These are phyloP conservation scores for Ceyx margarethae DNA, from an alignment of 2,113 vertebrate genomes.

Conservation along the genomic window DNA sequence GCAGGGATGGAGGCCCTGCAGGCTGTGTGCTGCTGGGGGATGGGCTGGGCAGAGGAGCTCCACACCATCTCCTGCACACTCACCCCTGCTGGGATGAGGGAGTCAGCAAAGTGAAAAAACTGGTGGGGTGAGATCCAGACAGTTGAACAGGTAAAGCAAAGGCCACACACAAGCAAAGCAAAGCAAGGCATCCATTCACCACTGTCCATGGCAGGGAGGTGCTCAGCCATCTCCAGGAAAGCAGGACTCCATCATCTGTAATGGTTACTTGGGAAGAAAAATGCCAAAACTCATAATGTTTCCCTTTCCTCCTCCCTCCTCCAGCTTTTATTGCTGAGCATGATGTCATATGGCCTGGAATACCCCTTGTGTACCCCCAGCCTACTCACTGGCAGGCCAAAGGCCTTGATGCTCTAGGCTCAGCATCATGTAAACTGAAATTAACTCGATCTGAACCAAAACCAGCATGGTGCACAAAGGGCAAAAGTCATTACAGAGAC, in stretches of 20 bases:
- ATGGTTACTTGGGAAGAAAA: neutral
- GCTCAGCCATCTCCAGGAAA: neutral
- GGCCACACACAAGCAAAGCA: neutral
- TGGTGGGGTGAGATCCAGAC: neutral
- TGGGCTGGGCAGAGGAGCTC: neutral
- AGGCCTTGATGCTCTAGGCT: neutral
- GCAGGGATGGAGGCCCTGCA: neutral
- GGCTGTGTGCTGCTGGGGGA: neutral
- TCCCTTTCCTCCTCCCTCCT: neutral
- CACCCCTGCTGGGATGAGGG: neutral
- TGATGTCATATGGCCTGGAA: neutral
- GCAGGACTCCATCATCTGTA: accelerated
- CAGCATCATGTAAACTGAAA: neutral
- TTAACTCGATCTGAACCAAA: neutral
- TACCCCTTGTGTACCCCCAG: neutral
- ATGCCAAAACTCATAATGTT: neutral
- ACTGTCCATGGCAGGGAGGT: neutral
- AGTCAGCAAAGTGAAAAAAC: neutral
- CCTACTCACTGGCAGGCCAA: neutral
- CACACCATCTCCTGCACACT: accelerated
- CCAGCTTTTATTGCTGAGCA: neutral
- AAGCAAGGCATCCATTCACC: neutral
- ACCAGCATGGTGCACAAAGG: neutral
- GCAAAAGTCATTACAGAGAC: neutral
- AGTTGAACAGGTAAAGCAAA: neutral